These are phyloP conservation scores for Drosophila lacteicornis DNA, from an alignment of 1,140 invertebrate species.

Conservation along the genomic window DNA sequence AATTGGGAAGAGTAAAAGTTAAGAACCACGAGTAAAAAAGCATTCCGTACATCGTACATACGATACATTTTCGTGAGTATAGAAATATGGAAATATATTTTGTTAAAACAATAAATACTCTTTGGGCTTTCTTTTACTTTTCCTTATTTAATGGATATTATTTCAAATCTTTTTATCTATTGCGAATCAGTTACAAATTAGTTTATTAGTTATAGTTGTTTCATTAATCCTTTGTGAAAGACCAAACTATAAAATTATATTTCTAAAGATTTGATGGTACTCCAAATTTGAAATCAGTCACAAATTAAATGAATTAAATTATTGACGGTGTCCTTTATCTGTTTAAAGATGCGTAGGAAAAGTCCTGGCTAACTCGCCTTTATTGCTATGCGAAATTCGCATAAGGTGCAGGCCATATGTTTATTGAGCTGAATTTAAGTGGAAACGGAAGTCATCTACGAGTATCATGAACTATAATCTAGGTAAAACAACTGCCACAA, in stretches of 20 bases:
- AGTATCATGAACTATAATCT: constrained; percentile 16
- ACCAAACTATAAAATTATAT: background rate
- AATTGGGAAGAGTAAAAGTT: background rate
- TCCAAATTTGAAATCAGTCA: background rate
- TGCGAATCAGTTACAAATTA: too few relatives aligned
- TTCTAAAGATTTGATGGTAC: background rate
- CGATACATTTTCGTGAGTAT: too few relatives aligned
- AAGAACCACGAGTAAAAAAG: background rate
- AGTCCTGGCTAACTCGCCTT: too few relatives aligned
- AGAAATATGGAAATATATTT: too few relatives aligned
- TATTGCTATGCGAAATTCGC: background rate
- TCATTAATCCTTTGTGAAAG: background rate
- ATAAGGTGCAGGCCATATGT: background rate
- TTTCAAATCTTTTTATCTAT: too few relatives aligned
- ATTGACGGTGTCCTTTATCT: background rate
- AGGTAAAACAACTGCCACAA: constrained; percentile 4
- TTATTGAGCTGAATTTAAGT: constrained; percentile 7
- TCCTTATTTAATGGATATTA: too few relatives aligned
- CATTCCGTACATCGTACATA: too few relatives aligned
- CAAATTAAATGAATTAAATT: too few relatives aligned
- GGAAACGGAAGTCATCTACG: constrained; percentile 18
- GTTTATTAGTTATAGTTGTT: background rate
- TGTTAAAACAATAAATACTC: too few relatives aligned
- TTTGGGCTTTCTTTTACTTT: too few relatives aligned
- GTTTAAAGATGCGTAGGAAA: background rate